These are phyloP conservation scores for Amiota communis DNA, from an alignment of 2,888 invertebrate species.

Conservation along the genomic window DNA sequence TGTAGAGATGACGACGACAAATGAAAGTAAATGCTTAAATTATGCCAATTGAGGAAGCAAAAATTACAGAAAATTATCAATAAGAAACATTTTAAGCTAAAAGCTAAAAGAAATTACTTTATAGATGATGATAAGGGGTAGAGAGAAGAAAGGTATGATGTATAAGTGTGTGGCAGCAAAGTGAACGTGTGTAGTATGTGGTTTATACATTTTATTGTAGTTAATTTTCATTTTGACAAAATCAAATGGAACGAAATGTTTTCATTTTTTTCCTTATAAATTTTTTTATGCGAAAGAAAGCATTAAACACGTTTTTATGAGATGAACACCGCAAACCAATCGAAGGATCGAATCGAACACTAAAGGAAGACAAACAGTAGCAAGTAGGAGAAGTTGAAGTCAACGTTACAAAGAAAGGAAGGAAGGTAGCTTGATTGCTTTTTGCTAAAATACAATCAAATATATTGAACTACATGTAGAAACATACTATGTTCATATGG, in stretches of 20 bases:
- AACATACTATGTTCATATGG: neutral
- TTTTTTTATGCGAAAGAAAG: conserved; percentile 17
- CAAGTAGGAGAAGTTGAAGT: neutral
- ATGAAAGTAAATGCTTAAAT: conserved; percentile 46
- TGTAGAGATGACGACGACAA: neutral
- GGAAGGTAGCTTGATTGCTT: neutral
- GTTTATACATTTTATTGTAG: conserved; percentile 3
- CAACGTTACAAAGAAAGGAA: neutral
- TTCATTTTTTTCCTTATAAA: neutral
- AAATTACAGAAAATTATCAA: conserved; percentile 47
- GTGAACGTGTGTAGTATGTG: no score
- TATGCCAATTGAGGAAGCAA: conserved; percentile 54
- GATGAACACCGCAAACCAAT: neutral
- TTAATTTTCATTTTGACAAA: conserved; percentile 16
- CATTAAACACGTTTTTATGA: conserved; percentile 27
- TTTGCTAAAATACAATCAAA: conserved; percentile 27
- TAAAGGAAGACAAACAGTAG: neutral
- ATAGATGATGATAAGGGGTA: neutral
- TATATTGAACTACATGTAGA: neutral
- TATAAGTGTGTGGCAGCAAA: neutral
- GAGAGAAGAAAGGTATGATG: neutral
- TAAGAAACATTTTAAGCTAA: conserved; percentile 33
- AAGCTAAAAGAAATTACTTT: conserved; percentile 20
- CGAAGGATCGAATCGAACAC: no score
- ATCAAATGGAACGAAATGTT: neutral